Percentiles rank a stretch among this genome's conserved stretches.
Evolutionary conservation across 2,113 vertebrate genomes (phyloP).

Genomic region (Entomyzon cyanotis): DNA sequence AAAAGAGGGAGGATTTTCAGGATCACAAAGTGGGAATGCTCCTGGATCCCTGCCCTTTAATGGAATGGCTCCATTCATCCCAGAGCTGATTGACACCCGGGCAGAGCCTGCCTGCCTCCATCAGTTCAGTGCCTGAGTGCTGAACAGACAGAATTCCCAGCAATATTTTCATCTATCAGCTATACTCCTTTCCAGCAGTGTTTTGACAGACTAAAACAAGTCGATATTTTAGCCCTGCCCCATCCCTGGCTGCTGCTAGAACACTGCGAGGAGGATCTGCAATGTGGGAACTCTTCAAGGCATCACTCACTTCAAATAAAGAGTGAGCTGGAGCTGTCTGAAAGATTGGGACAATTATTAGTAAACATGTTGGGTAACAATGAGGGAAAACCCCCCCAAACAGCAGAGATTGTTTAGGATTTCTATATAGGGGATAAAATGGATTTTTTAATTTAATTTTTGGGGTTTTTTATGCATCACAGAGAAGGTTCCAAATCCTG

Average conservation of each 20-base stretch:
- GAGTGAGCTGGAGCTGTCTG: neutral
- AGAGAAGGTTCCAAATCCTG: neutral
- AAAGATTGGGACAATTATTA: neutral
- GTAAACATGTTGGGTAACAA: neutral
- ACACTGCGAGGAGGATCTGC: neutral
- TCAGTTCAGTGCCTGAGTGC: neutral
- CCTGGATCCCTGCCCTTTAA: neutral
- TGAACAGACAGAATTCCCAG: slow-evolving; percentile 14
- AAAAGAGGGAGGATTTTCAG: neutral
- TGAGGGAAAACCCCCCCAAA: neutral
- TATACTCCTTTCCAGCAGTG: neutral
- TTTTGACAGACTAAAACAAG: slow-evolving; percentile 13
- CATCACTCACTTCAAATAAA: neutral
- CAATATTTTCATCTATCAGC: neutral
- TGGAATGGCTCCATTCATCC: neutral
- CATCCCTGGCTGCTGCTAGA: neutral
- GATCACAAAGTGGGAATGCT: neutral
- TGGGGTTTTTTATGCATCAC: neutral
- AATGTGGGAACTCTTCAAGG: neutral
- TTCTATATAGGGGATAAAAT: neutral
- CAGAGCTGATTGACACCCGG: neutral
- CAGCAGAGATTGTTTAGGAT: neutral
- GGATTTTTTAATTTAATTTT: neutral
- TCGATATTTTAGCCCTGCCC: slow-evolving; percentile 13
- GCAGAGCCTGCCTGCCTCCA: neutral